Evolutionary conservation across 2,888 invertebrate genomes (phyloP).

Genomic region (Oxycera nigricornis): DNA sequence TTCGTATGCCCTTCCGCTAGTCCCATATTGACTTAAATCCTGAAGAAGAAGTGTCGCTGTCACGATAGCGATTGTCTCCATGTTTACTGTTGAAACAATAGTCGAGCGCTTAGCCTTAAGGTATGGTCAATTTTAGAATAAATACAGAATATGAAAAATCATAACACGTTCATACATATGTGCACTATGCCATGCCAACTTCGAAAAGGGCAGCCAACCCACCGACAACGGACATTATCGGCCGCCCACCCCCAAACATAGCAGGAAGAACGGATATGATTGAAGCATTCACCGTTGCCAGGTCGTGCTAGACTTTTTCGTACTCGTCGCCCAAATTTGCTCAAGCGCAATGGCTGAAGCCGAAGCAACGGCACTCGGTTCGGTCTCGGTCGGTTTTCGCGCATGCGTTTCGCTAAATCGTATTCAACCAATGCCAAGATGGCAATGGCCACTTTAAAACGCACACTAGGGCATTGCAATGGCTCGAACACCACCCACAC

Average conservation of each 20-base stretch:
- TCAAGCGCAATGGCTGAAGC: background rate
- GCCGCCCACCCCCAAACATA: too few species aligned
- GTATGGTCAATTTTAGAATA: conserved; percentile 2
- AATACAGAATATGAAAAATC: conserved; percentile 1
- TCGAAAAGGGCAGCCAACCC: background rate
- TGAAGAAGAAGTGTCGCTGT: background rate
- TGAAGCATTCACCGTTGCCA: conserved; percentile 24
- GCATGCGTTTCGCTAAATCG: background rate
- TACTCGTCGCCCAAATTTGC: background rate
- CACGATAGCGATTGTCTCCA: background rate
- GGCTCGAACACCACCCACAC: conserved; percentile 9
- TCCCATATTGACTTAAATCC: too few species aligned
- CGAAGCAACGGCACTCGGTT: background rate
- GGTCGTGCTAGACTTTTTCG: background rate
- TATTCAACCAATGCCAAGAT: conserved; percentile 36
- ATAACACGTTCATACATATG: background rate
- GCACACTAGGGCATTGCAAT: background rate
- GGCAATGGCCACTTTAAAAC: conserved; percentile 45
- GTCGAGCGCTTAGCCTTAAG: background rate
- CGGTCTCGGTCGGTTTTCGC: background rate
- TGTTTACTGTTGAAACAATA: conserved; percentile 21
- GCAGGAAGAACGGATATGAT: conserved; percentile 22
- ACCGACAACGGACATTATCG: background rate
- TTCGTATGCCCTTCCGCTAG: too few species aligned
- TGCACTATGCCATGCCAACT: background rate